Base-by-base conservation (phyloP, 2,888 invertebrate genomes). In the Cataglyphis altisquamis region DNA sequence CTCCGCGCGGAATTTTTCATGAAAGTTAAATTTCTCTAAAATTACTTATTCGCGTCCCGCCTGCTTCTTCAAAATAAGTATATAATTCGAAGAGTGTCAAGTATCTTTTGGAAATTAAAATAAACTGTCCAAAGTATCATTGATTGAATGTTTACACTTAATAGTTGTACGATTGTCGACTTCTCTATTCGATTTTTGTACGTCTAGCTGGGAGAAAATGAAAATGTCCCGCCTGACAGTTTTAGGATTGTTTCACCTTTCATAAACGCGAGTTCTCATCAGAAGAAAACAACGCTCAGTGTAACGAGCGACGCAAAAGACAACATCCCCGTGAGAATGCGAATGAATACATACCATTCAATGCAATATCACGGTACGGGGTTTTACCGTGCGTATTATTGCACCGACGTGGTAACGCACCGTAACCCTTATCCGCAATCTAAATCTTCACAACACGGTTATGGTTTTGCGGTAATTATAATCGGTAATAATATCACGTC, bases 281-380 rank as follows among this genome's bases (percentile, higher is more conserved):
- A 36, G 55, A 36, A 83, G 48, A 64, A n/a, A 21, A 29, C 29
- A 10, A 64, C 9, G 41, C 84, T 84, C 86, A 64, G 75, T 72
- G 55, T 67, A 88, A 88, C 86, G 70, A 83, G 67, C 57, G 63
- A 60, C 45, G 41, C 82, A 63, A 62, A 48, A 72, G 85, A 87
- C 85, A 89, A 89, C 86, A 90, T 90, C 87, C 85, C 86, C 84
- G 88, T 87, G 91, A 91, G 90, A 90, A 89, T 89, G 89, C 86
- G 87, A 91, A 90, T 87, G 89, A 89, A 88, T 25, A 25, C 88
- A n/a, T 52, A 52, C 12, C 89, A 88, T 91, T 91, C 90, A 86
- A 81, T 80, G 81, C 91, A 90, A 91, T 90, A 90, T 87, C 80
- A 86, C 86, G 57, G 57, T 39, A 36, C 29, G 32, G 36, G 55